Evolutionary conservation across 2,113 vertebrate species (phyloP).

Genomic region (Saguinus imperator): DNA sequence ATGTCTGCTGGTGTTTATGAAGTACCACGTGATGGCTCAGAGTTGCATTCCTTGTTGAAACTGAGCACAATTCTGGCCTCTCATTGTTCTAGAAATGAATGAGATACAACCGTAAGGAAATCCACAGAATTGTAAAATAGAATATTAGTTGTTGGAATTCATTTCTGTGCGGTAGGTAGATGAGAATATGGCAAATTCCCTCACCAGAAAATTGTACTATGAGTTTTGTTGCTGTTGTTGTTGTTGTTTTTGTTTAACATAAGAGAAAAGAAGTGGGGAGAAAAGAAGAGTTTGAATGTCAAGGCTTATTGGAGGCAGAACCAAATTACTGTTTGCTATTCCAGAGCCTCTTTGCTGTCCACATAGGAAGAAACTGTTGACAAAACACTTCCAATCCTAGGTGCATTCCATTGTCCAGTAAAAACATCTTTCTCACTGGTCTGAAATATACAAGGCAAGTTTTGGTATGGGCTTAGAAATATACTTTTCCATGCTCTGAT

Average conservation of each 20-base stretch:
- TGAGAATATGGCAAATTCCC: background rate
- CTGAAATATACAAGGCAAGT: background rate
- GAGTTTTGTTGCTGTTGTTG: background rate
- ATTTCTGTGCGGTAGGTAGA: background rate
- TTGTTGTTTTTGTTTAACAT: no score
- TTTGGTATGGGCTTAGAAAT: background rate
- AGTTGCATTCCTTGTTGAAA: background rate
- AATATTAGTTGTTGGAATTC: background rate
- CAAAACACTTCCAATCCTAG: background rate
- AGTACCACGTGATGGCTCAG: background rate
- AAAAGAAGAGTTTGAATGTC: background rate
- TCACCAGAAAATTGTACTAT: background rate
- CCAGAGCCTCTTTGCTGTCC: background rate
- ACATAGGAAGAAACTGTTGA: background rate
- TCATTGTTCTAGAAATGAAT: slow-evolving; percentile 20
- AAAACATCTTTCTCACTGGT: slow-evolving; percentile 4
- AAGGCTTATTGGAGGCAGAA: background rate
- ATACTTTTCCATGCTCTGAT: background rate
- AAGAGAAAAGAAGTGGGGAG: background rate
- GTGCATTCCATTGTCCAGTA: background rate
- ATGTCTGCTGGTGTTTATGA: background rate
- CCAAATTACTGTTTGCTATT: background rate
- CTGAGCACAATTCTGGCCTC: background rate
- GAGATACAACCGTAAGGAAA: background rate
- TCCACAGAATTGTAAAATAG: background rate